Evolutionary conservation across 2,888 invertebrate genomes (phyloP), one percentile per base, ranked within the genome.

Genomic region (Drosophila yooni): DNA sequence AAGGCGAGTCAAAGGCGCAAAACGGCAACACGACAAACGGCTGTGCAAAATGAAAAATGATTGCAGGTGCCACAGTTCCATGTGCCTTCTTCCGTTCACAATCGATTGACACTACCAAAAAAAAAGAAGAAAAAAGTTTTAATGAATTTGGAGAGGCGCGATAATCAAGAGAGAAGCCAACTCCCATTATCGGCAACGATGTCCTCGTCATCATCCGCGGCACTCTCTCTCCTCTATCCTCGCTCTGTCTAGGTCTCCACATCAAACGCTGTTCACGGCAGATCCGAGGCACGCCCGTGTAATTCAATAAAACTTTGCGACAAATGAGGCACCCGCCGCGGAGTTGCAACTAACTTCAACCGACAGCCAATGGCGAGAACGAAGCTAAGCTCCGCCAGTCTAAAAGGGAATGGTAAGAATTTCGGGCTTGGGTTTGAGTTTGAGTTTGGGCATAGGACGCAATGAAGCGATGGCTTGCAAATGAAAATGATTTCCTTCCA

Each of bases 261-360:
- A 81, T 80, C 78, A 79, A 79, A 79, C 73, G 81, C 65, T 62
- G 60, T 59, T 73, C 81, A 79, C 77, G 67, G 66, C 81, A 60
- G 70, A 69, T 67, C 71, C 70, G 81, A 64, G 81, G 83, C 84
- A 89, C 90, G 83, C 79, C 79, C 80, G 81, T 78, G 83, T 89
- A 90, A 90, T 91, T 91, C 90, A 90, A 90, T 90, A 91, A 90
- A 90, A 90, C 85, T 89, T 89, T 89, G 83, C 91, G 89, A 91
- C 88, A 89, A 88, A 88, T 88, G 88, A 88, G 82, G 90, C 84
- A 72, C 75, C 78, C 79, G 60, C 66, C 74, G 61, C 51, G 51
- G 74, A 69, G 74, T 77, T 80, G 75, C 79, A 75, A 58, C 79
- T 64, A 75, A 78, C 79, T 78, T 58, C 57, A 79, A 69, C 38